Evolutionary conservation across 2,888 invertebrate genomes (phyloP), one percentile per base, ranked within the genome.

Genomic region (Maniola hyperantus): DNA sequence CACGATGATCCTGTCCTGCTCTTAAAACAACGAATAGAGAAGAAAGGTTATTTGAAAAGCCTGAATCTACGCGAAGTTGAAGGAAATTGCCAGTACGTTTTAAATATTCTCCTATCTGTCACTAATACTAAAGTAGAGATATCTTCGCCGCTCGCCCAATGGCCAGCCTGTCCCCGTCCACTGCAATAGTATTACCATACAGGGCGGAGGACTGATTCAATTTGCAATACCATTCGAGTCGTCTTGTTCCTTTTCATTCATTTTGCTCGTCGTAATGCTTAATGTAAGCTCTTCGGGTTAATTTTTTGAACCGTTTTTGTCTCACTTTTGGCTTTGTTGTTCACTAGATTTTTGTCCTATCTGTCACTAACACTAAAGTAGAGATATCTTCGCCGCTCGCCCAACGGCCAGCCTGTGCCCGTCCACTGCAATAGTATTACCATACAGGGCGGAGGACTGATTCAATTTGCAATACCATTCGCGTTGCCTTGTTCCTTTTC

Each of bases 191-290:
- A 79, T 81, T 79, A 78, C 81, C 80, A 80, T 81, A 70, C 70
- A 72, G 72, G 74, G 74, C 69, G 76, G 71, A 79, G 74, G 74
- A 75, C 80, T 81, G 80, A 83, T 84, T 80, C 83, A 77, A 79
- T 77, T 79, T 77, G 78, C 78, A 78, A 82, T 78, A 74, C 71
- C 68, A 71, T 76, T 75, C 71, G 72, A 75, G 77, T 76, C 75
- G 71, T 62, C 71, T 68, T 69, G 69, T 71, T 69, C 67, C 66
- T 67, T 74, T 71, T 70, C 67, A 70, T 70, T 69, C 67, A 70
- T 70, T 69, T 71, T 69, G 63, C 72, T 69, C 53, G 44, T 33
- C 63, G 63, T 63, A 54, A 63, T 44, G 54, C 54, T 63, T 63
- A 63, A 63, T 63, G 34, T 39, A 36, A 44, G 54, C 63, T 33